Evolutionary conservation across 2,888 invertebrate genomes (phyloP).

Genomic region (Eupithecia subfuscata): DNA sequence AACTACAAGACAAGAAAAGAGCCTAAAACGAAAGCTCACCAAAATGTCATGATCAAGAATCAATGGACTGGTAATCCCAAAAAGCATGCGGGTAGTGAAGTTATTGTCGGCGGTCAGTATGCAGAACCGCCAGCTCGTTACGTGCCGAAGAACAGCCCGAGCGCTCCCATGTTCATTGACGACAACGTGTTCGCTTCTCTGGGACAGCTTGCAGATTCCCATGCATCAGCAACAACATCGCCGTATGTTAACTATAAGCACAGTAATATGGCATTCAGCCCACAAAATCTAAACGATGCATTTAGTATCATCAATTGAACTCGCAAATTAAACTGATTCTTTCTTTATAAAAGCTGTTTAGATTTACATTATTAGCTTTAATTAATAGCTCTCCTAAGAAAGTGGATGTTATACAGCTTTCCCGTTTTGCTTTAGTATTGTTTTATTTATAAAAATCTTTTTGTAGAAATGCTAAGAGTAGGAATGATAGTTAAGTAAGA

Average conservation of each 20-base stretch:
- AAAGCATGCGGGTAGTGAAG: conserved; percentile 49
- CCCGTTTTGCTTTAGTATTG: not conserved
- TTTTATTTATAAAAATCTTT: not conserved
- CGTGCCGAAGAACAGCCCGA: conserved; percentile 56
- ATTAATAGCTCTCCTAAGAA: not conserved
- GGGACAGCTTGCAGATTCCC: conserved; percentile 51
- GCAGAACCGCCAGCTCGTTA: conserved; percentile 75
- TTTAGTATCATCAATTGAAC: conserved; percentile 74
- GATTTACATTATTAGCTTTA: not conserved
- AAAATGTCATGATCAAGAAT: conserved; percentile 47
- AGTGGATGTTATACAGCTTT: not conserved
- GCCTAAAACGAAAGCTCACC: conserved; percentile 47
- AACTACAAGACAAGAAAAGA: conserved; percentile 49
- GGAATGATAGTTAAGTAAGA: not conserved
- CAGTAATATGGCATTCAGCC: conserved; percentile 78
- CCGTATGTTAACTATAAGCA: conserved; percentile 77
- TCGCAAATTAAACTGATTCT: conserved; percentile 18
- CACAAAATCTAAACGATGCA: conserved; percentile 78
- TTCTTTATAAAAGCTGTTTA: not conserved
- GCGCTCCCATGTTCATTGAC: conserved; percentile 51
- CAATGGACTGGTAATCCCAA: conserved; percentile 53
- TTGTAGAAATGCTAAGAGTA: not conserved
- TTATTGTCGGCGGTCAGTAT: conserved; percentile 72
- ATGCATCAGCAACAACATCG: conserved; percentile 63
- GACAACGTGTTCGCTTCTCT: conserved; percentile 53